These are phyloP conservation scores for Microtus richardsoni DNA, from an alignment of 2,113 vertebrate genomes.

Conservation along the genomic window DNA sequence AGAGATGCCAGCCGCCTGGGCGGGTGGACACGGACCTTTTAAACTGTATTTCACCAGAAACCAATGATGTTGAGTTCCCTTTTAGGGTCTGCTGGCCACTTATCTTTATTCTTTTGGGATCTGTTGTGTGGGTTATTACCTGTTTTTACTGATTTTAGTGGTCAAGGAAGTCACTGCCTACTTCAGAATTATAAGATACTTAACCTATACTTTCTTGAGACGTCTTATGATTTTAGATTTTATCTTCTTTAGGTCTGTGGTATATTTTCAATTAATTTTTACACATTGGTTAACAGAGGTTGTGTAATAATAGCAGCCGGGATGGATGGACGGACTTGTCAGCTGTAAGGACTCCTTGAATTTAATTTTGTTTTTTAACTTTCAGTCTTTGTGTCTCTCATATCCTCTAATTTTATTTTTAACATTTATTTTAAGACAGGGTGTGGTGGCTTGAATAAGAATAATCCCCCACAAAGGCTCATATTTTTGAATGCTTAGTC, in stretches of 20 bases:
- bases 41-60: background rate
- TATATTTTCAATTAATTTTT: constrained; percentile 8
- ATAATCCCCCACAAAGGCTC: background rate
- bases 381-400: background rate
- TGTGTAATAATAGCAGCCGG: background rate
- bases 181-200: background rate
- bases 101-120: background rate
- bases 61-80: background rate
- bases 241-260: background rate
- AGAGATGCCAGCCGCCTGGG: background rate
- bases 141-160: constrained; percentile 25
- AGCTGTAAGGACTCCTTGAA: background rate
- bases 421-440: background rate
- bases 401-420: background rate
- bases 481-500: background rate
- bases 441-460: background rate
- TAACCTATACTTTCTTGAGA: constrained; percentile 25
- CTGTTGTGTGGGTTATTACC: background rate
- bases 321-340: background rate
- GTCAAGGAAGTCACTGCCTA: background rate
- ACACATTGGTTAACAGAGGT: background rate
- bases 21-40: background rate
- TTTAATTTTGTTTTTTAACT: constrained; percentile 2
- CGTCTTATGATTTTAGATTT: constrained; percentile 1
- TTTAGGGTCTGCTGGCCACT: background rate